Evolutionary conservation across 2,888 invertebrate species (phyloP).

Genomic region (Drosophila histrio): DNA sequence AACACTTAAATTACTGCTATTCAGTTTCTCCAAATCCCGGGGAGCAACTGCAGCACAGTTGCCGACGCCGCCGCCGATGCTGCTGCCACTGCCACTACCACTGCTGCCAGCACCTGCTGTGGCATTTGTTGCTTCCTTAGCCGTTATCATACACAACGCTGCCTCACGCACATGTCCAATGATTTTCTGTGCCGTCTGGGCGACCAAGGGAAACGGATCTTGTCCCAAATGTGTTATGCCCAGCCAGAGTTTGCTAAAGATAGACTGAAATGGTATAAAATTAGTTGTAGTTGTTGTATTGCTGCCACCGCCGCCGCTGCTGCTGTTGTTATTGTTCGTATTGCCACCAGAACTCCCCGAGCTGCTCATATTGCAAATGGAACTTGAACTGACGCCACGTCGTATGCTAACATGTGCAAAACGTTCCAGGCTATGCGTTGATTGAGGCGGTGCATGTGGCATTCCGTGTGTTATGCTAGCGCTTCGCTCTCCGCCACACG

Average conservation of each 20-base stretch:
- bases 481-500: constrained; percentile 67
- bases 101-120: constrained; percentile 28
- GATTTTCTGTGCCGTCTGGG: constrained; percentile 90
- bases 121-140: constrained; percentile 83
- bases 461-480: constrained; percentile 74
- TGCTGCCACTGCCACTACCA: background rate
- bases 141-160: constrained; percentile 83
- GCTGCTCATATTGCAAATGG: constrained; percentile 86
- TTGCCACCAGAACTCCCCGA: too few species aligned
- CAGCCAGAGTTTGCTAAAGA: constrained; percentile 96
- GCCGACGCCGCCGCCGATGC: background rate
- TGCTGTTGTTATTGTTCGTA: too few species aligned
- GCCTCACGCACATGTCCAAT: constrained; percentile 91
- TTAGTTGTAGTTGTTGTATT: constrained; percentile 46
- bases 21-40: constrained; percentile 71
- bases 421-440: constrained; percentile 84
- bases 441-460: constrained; percentile 40
- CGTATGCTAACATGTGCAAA: constrained; percentile 84
- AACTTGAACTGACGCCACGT: constrained; percentile 89
- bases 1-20: constrained; percentile 82
- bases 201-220: constrained; percentile 95
- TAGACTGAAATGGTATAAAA: constrained; percentile 85
- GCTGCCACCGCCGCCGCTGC: background rate
- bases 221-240: constrained; percentile 91
- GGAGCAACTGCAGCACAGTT: background rate